phyloP scores from a whole-genome alignment of 2,113 vertebrate species.

The Zosterops borbonicus region DNA sequence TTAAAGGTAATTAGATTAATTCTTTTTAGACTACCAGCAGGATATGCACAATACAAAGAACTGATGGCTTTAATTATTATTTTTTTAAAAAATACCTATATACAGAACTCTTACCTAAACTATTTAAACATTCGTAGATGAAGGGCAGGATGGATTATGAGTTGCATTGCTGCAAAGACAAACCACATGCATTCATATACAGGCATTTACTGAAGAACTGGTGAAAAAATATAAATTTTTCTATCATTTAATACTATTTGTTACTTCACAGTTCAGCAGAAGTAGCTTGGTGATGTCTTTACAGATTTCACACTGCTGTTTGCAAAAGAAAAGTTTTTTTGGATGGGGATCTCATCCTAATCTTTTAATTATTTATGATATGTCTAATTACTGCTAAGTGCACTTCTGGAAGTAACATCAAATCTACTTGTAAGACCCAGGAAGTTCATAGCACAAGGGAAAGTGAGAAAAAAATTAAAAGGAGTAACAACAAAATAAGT shows the following conservation, averaged over 20 bases:
- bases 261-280: not conserved
- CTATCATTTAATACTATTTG: not conserved
- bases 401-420: not conserved
- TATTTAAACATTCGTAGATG: not conserved
- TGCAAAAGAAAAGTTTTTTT: not conserved
- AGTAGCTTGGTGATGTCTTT: not conserved
- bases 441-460: not conserved
- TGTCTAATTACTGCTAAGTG: not conserved
- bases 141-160: not conserved
- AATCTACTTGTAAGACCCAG: not conserved
- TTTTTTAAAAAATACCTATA: not conserved
- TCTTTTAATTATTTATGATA: not conserved
- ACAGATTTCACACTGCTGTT: not conserved
- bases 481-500: not conserved
- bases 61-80: not conserved
- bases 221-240: not conserved
- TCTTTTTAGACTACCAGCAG: not conserved
- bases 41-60: not conserved
- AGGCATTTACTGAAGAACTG: not conserved
- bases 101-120: not conserved
- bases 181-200: not conserved
- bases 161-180: not conserved
- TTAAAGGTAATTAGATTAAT: not conserved
- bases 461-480: constrained; percentile 30
- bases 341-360: not conserved